Evolutionary conservation across 2,797 vertebrate species (phyloP), one percentile per base, ranked within the genome.

Genomic region (Arnoldichthys spilopterus): DNA sequence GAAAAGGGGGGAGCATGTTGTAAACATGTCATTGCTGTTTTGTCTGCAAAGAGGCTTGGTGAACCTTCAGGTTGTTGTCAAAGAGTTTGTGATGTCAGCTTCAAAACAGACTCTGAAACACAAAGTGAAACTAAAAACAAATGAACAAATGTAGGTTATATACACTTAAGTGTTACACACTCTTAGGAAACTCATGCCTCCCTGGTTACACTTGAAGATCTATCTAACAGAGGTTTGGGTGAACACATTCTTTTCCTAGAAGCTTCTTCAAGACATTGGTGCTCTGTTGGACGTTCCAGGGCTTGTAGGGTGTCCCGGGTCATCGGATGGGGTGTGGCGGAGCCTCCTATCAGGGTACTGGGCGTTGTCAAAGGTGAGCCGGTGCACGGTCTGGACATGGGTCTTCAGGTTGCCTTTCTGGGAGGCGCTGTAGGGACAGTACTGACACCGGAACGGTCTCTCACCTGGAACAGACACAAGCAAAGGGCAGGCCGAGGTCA

Each of bases 371-470:
- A 84, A 84, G 79, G 91, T 89, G 76, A 85, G 82, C 80, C 54
- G 62, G 77, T 88, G 86, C 37, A 83, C 90, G 79, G 62, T 85
- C 78, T 84, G 91, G 12, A 18, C 79, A 58, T 34, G 66, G 0
- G 85, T 87, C 86, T 94, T 94, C 94, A 96, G 89, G 94, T 95
- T 93, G 93, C 95, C 94, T 96, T 96, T 90, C 93, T 93, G 85
- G 94, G 91, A 90, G 95, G 96, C 93, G 95, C 95, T 90, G 93
- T 95, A 90, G 93, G 95, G 83, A 91, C 87, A 77, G 94, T 95
- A 90, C 93, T 95, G 84, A 91, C 87, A 77, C 94, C 85, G 84
- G 94, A 90, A 88, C 85, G 95, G 92, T 95, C 96, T 94, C 91
- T 96, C 85, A 92, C 95, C 97, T 99, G 93, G 76, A 85, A 58